Percentiles rank a stretch among this genome's conserved stretches.
Conservation (phyloP, 2,888 invertebrate species). For the Luffia ferchaultella region DNA sequence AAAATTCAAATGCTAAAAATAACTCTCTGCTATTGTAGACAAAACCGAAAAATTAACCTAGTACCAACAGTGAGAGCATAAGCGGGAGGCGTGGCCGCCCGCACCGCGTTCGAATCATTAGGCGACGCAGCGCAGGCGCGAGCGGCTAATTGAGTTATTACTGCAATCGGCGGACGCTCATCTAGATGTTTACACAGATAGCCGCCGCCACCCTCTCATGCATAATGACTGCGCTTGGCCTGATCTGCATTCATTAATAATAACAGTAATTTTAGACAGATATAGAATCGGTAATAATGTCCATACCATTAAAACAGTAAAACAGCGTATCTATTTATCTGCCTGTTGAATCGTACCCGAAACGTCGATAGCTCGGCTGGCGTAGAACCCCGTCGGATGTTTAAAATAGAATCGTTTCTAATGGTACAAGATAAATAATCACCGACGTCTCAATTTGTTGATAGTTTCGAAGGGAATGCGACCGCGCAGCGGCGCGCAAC, state of each 20-base stretch:
- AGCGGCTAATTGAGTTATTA: not conserved
- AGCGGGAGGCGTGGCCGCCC: not conserved
- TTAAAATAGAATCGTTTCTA: constrained; percentile 5
- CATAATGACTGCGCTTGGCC: too few relatives aligned
- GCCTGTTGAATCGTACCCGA: too few relatives aligned
- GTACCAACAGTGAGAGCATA: not conserved
- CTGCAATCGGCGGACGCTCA: not conserved
- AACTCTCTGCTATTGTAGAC: too few relatives aligned
- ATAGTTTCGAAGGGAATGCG: constrained; percentile 1
- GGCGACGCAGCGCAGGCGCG: not conserved
- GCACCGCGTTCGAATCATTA: not conserved
- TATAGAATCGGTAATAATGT: too few relatives aligned
- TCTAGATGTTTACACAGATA: not conserved
- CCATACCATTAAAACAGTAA: too few relatives aligned
- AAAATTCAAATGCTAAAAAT: too few relatives aligned
- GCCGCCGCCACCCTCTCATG: not conserved
- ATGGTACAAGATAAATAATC: constrained; percentile 11
- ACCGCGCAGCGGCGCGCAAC: too few relatives aligned
- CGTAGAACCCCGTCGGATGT: constrained; percentile 4
- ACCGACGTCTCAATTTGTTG: constrained; percentile 14
- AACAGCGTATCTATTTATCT: too few relatives aligned
- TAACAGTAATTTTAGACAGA: too few relatives aligned
- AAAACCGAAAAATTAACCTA: too few relatives aligned
- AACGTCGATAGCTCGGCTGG: constrained; percentile 12
- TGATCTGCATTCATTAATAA: too few relatives aligned